These are phyloP conservation scores for Hirtodrosophila alboralis DNA, from an alignment of 2,888 invertebrate species.

Conservation along the genomic window DNA sequence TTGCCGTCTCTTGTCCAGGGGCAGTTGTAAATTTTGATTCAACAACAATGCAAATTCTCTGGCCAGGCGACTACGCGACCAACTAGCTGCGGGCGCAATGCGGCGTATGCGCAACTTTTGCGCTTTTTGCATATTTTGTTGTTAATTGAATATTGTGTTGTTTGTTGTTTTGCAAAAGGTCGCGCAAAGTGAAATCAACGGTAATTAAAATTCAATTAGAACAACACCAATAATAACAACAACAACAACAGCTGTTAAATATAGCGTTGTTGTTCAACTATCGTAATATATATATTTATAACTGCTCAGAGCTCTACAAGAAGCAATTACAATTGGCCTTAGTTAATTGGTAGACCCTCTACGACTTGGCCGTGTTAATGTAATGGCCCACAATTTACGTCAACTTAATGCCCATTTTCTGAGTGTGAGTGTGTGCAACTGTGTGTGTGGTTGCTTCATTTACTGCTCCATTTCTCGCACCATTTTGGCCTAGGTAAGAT, in stretches of 20 bases:
- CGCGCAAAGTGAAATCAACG: slow-evolving; percentile 53
- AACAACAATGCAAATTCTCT: slow-evolving; percentile 54
- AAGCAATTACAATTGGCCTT: slow-evolving; percentile 61
- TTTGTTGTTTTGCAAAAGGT: slow-evolving; percentile 43
- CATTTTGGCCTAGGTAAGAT: slow-evolving; percentile 67
- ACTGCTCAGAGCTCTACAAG: slow-evolving; percentile 18
- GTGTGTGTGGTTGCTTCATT: slow-evolving; percentile 51
- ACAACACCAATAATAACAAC: slow-evolving; percentile 20
- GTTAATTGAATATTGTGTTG: slow-evolving; percentile 51
- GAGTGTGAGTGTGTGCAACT: slow-evolving; percentile 17
- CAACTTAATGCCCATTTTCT: slow-evolving; percentile 79
- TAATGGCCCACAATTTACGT: slow-evolving; percentile 82
- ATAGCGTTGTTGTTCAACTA: slow-evolving; percentile 15
- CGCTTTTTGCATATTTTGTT: slow-evolving; percentile 46
- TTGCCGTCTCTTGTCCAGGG: slow-evolving; percentile 33
- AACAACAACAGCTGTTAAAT: slow-evolving; percentile 39
- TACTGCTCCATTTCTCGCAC: slow-evolving; percentile 66
- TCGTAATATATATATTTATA: slow-evolving; percentile 8
- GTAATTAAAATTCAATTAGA: slow-evolving; percentile 65
- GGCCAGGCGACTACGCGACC: slow-evolving; percentile 10
- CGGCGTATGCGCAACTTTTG: slow-evolving; percentile 50
- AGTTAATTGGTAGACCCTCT: slow-evolving; percentile 56
- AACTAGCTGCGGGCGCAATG: slow-evolving; percentile 20
- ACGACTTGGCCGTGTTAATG: slow-evolving; percentile 72
- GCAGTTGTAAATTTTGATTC: slow-evolving; percentile 22